Conservation (phyloP, 2,888 invertebrate genomes). For the Penaeus monodon region DNA sequence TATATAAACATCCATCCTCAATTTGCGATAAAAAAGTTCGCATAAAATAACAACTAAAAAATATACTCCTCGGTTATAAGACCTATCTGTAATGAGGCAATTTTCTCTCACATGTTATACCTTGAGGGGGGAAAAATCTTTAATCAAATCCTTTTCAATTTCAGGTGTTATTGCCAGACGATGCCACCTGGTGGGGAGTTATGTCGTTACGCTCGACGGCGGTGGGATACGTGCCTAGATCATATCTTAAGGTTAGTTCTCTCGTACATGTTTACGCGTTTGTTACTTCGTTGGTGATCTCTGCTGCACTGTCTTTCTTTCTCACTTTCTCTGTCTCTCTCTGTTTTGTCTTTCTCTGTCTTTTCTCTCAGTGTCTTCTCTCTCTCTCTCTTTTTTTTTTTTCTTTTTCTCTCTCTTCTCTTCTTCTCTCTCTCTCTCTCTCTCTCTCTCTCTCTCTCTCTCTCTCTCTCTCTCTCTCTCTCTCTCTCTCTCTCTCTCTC, state of each 20-base stretch:
- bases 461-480: background rate
- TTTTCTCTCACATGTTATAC: too few species aligned
- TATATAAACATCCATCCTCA: too few species aligned
- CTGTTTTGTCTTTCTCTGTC: background rate
- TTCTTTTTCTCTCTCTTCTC: background rate
- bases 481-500: background rate
- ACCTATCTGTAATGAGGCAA: too few species aligned
- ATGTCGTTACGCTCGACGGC: constrained; percentile 42
- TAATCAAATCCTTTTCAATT: background rate
- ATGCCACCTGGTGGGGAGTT: constrained; percentile 43
- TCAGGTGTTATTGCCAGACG: constrained; percentile 23
- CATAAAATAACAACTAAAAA: too few species aligned
- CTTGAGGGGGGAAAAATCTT: too few species aligned
- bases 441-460: background rate
- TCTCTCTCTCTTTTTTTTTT: background rate
- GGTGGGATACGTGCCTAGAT: constrained; percentile 48
- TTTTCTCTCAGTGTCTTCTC: background rate
- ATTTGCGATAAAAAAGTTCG: too few species aligned
- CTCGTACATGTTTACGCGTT: background rate
- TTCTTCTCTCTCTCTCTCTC: background rate
- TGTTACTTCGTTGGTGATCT: background rate
- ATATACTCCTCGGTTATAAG: too few species aligned
- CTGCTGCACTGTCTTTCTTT: too few species aligned
- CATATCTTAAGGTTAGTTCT: constrained; percentile 36
- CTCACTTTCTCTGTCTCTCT: background rate